A percentile compares a stretch with the other conserved stretches of the same genome.
These are phyloP conservation scores for Tonatia bakeri DNA, from an alignment of 2,113 vertebrate species.

Conservation along the genomic window DNA sequence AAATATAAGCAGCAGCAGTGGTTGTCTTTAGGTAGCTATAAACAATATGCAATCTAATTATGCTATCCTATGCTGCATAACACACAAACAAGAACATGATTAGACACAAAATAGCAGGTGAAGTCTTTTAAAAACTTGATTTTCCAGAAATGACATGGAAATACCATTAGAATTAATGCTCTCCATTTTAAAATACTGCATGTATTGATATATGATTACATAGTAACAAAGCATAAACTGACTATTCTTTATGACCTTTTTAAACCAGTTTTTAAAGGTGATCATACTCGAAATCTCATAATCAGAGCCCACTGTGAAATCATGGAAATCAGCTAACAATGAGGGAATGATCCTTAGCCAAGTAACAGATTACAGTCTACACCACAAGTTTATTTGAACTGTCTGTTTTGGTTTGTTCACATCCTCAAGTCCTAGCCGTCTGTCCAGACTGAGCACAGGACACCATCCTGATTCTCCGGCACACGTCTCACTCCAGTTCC, in stretches of 20 bases:
- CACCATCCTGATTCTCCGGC: not conserved
- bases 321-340: not conserved
- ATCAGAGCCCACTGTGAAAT: not conserved
- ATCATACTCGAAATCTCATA: not conserved
- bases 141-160: conserved; percentile 23
- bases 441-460: not conserved
- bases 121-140: not conserved
- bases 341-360: not conserved
- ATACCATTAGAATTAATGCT: not conserved
- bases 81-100: not conserved
- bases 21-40: conserved; percentile 31
- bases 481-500: not conserved
- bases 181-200: not conserved
- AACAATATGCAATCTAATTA: not conserved
- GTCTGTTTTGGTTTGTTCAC: not conserved
- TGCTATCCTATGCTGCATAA: not conserved
- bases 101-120: not conserved
- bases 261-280: not conserved
- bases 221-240: not conserved
- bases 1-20: conserved; percentile 37
- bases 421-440: not conserved
- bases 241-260: not conserved
- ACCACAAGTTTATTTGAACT: not conserved
- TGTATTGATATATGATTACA: not conserved
- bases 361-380: not conserved